Base-by-base conservation (phyloP, 2,797 vertebrate genomes). In the Setipinna tenuifilis region DNA sequence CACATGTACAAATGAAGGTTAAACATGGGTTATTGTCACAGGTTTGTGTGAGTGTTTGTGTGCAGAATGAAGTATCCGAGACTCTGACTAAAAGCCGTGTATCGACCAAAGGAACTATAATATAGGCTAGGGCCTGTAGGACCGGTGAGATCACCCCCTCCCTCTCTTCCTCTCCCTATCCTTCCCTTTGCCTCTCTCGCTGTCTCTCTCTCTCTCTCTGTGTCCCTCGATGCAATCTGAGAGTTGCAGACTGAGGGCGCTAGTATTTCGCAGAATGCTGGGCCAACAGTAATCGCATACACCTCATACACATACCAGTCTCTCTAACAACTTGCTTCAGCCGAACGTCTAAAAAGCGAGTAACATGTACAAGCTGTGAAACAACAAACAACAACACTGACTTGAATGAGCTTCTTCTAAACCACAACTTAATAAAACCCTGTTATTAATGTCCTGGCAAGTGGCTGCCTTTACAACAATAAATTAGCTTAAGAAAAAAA, bases 191-290 rank as follows among this genome's bases (percentile, higher is more conserved):
- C 50, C 50, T 14, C 50, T 54, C 58, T 68, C 62, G 28, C 25
- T 68, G 25, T 28, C 23, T 68, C 10, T 14, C 59, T 61, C 59
- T 61, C 61, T 10, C 61, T 62, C 89, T 75, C 85, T 86, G 2
- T 41, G 35, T 41, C 54, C 82, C 28, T 48, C 17, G 31, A 81
- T 90, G 90, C 88, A 89, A 90, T 88, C 86, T 84, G 83, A 88
- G 81, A 83, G 41, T 86, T 62, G 54, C 90, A 92, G 91, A 92
- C 88, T 90, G 92, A 90, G 92, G 92, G 92, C 92, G 92, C 92
- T 92, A 90, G 89, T 89, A 90, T 90, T 86, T 90, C 89, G 84
- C 87, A 82, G 75, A 89, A 87, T 28, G 71, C 82, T 83, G 61
- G 71, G 71, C 48, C 35, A 78, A 78, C 35, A 78, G 71, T 78